Evolutionary conservation across 2,888 invertebrate genomes (phyloP).

Genomic region (Lamproptera curius): DNA sequence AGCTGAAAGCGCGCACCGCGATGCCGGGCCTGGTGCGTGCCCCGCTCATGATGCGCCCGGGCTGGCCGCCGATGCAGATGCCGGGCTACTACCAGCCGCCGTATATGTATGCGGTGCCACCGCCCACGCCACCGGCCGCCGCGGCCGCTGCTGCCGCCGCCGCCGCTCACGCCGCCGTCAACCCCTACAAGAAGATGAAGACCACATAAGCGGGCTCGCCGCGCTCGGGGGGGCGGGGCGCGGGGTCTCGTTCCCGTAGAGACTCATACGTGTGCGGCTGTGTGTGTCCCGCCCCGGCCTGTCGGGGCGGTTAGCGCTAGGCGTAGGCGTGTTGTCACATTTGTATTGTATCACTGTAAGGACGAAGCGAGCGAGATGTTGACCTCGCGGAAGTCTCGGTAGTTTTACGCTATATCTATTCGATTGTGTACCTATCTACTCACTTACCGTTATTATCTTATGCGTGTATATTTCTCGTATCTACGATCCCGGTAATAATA

Average conservation of each 20-base stretch:
- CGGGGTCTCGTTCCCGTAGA: slow-evolving; percentile 74
- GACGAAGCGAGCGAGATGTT: slow-evolving; percentile 69
- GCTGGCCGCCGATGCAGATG: slow-evolving; percentile 71
- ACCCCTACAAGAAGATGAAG: slow-evolving; percentile 95
- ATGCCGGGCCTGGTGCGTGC: slow-evolving; percentile 61
- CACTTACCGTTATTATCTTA: slow-evolving; percentile 72
- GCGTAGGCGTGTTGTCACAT: slow-evolving; percentile 75
- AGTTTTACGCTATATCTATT: slow-evolving; percentile 73
- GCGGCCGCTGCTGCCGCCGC: slow-evolving; percentile 62
- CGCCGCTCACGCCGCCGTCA: slow-evolving; percentile 75
- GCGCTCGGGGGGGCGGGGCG: slow-evolving; percentile 63
- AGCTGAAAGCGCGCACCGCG: slow-evolving; percentile 84
- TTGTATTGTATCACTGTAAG: slow-evolving; percentile 76
- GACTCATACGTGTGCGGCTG: slow-evolving; percentile 71
- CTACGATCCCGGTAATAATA: slow-evolving; percentile 89
- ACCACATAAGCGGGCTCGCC: slow-evolving; percentile 51
- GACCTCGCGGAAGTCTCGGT: slow-evolving; percentile 71
- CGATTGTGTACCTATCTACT: slow-evolving; percentile 71
- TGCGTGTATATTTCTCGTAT: slow-evolving; percentile 78
- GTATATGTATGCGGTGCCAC: slow-evolving; percentile 74
- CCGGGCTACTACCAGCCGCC: slow-evolving; percentile 71
- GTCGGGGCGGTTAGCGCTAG: slow-evolving; percentile 73
- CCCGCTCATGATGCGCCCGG: slow-evolving; percentile 64
- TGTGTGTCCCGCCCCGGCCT: slow-evolving; percentile 63
- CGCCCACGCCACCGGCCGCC: slow-evolving; percentile 61